A percentile compares a stretch with the other conserved stretches of the same genome.
phyloP scores from a whole-genome alignment of 2,797 vertebrate species.

The Diglossa cyanea region DNA sequence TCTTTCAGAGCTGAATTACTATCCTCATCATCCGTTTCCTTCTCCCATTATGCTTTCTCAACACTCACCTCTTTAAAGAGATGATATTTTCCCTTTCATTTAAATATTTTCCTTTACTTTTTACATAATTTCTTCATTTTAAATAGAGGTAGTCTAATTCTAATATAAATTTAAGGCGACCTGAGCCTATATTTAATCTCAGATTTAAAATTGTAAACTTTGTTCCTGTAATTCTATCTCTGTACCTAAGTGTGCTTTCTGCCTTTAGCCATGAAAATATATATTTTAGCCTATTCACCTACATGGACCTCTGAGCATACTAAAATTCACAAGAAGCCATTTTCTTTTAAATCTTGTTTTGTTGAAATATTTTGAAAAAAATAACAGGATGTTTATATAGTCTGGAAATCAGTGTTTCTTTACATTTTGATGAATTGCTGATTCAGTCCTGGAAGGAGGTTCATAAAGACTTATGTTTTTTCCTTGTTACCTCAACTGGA shows the following conservation, averaged over 20 bases:
- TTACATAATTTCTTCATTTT: background rate
- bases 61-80: background rate
- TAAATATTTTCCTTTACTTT: background rate
- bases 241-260: background rate
- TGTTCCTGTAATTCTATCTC: background rate
- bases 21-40: background rate
- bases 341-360: background rate
- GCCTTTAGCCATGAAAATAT: background rate
- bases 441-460: background rate
- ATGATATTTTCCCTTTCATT: background rate
- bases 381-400: background rate
- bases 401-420: background rate
- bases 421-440: background rate
- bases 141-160: background rate
- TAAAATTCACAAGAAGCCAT: background rate
- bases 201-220: background rate
- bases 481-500: background rate
- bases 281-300: background rate
- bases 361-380: background rate
- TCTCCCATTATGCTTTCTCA: background rate
- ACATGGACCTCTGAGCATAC: background rate
- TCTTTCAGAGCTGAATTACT: background rate
- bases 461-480: constrained; percentile 1
- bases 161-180: background rate
- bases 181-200: background rate